Conservation (phyloP, 2,888 invertebrate species). For the Orthosia gracilis region DNA sequence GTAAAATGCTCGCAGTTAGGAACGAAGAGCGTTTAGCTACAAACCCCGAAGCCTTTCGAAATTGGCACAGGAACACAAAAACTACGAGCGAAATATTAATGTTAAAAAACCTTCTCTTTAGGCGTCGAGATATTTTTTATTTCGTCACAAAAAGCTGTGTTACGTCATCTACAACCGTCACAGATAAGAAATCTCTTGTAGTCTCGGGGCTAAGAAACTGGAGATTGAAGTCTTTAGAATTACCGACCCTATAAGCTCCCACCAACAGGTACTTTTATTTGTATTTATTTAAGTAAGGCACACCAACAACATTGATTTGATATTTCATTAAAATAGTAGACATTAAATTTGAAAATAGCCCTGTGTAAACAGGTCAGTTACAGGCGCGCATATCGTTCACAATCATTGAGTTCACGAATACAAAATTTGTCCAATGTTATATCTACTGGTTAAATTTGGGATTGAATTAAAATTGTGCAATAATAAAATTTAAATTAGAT, state of each 20-base stretch:
- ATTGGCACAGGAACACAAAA: constrained; percentile 29
- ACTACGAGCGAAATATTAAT: constrained; percentile 29
- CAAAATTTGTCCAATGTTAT: too few species aligned
- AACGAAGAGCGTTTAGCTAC: neutral
- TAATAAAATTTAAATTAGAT: too few species aligned
- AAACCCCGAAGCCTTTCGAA: neutral
- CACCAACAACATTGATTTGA: too few species aligned
- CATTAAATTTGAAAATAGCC: too few species aligned
- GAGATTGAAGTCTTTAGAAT: constrained; percentile 11
- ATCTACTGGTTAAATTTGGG: too few species aligned
- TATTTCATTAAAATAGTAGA: too few species aligned
- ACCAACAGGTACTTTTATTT: too few species aligned
- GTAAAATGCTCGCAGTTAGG: neutral
- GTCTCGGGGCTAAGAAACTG: constrained; percentile 48
- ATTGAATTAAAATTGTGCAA: too few species aligned
- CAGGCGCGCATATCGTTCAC: too few species aligned
- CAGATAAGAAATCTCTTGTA: constrained; percentile 53
- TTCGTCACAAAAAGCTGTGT: constrained; percentile 58
- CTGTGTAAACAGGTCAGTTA: too few species aligned
- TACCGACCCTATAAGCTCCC: neutral
- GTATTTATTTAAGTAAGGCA: too few species aligned
- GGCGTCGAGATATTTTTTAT: constrained; percentile 59
- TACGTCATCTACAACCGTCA: constrained; percentile 63
- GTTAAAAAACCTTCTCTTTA: constrained; percentile 36
- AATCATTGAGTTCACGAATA: too few species aligned